Conservation (phyloP, 1,140 invertebrate species). For the Brevipalpus yothersi region DNA sequence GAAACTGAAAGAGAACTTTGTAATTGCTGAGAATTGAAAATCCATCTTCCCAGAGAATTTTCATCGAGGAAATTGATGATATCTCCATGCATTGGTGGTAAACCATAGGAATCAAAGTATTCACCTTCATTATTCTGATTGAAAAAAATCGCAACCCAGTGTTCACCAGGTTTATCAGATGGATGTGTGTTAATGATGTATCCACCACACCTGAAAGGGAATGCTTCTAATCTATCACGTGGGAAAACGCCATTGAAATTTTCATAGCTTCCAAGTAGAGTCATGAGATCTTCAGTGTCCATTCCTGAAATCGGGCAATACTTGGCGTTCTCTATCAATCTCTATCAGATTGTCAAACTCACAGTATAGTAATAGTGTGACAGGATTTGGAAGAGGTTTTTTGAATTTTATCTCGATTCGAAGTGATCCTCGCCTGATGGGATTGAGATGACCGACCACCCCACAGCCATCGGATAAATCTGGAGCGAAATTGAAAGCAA, state of each 20-base stretch:
- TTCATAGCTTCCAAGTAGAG: too few species aligned
- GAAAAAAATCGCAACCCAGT: not conserved
- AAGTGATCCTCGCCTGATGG: not conserved
- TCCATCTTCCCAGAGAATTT: too few species aligned
- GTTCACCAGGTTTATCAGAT: not conserved
- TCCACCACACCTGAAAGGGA: not conserved
- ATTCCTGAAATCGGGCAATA: not conserved
- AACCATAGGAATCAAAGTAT: constrained; percentile 1
- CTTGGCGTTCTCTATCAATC: not conserved
- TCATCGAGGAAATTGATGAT: too few species aligned
- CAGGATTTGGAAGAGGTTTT: not conserved
- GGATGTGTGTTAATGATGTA: not conserved
- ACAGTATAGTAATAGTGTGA: not conserved
- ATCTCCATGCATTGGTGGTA: not conserved
- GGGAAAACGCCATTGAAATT: not conserved
- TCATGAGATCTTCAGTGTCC: too few species aligned
- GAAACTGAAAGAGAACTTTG: too few species aligned
- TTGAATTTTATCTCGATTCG: not conserved
- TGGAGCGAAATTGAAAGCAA: not conserved
- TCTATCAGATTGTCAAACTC: not conserved
- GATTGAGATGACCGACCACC: not conserved
- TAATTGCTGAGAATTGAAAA: too few species aligned
- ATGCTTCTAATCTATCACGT: not conserved
- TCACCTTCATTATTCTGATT: not conserved
- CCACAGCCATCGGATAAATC: not conserved